Percentiles rank a stretch among this genome's conserved stretches.
phyloP scores from a whole-genome alignment of 1,140 invertebrate genomes.

The Drosophila guanche region DNA sequence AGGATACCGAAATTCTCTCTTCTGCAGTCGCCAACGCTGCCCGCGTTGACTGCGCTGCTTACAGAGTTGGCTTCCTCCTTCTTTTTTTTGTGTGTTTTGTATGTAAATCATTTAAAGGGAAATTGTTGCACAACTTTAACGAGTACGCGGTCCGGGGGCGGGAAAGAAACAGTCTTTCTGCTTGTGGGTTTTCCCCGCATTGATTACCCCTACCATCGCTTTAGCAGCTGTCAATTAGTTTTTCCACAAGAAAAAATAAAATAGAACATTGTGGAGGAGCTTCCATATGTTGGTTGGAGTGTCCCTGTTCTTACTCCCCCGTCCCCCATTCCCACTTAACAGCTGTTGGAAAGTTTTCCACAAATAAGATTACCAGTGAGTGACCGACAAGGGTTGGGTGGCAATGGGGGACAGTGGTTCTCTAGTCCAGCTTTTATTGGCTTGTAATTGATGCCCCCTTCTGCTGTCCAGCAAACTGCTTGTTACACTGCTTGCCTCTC shows the following conservation, averaged over 20 bases:
- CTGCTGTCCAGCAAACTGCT: conserved; percentile 1
- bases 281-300: conserved; percentile 38
- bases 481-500: conserved; percentile 7
- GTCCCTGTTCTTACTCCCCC: conserved; percentile 4
- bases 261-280: conserved; percentile 29
- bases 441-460: conserved; percentile 50
- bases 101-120: conserved; percentile 70
- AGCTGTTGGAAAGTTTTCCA: conserved; percentile 50
- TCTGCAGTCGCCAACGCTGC: background rate
- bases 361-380: conserved; percentile 47
- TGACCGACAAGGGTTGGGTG: conserved; percentile 3
- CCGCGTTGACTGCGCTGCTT: conserved; percentile 4
- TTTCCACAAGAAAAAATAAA: conserved; percentile 27
- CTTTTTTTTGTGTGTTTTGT: conserved; percentile 13
- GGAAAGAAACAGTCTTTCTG: conserved; percentile 7
- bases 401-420: background rate
- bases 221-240: conserved; percentile 69
- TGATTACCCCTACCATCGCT: background rate
- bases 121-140: conserved; percentile 77
- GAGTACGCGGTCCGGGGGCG: background rate
- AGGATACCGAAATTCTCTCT: conserved; percentile 60
- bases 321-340: conserved; percentile 13
- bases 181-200: conserved; percentile 49
- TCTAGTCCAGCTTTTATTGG: conserved; percentile 38
- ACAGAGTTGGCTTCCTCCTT: background rate